A percentile compares a stretch with the other conserved stretches of the same genome.
These are phyloP conservation scores for Sitodiplosis mosellana DNA, from an alignment of 1,140 invertebrate genomes.

Conservation along the genomic window DNA sequence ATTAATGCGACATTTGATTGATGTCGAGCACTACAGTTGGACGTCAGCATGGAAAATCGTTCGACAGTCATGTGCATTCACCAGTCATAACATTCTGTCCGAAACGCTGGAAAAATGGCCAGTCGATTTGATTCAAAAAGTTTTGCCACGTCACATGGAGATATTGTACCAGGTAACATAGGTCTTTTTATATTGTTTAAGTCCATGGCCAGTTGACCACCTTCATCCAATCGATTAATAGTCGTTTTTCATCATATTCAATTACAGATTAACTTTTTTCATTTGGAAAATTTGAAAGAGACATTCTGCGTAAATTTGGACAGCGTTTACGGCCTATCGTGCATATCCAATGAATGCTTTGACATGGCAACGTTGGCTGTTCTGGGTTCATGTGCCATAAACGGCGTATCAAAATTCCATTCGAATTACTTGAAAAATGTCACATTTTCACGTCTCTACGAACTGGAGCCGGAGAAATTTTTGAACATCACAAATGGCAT, in stretches of 20 bases:
- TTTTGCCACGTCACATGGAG: conserved; percentile 88
- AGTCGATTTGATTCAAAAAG: conserved; percentile 63
- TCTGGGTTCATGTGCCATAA: conserved; percentile 92
- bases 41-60: conserved; percentile 90
- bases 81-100: conserved; percentile 96
- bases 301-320: conserved; percentile 68
- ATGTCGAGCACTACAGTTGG: conserved; percentile 82
- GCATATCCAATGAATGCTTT: conserved; percentile 84
- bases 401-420: conserved; percentile 94
- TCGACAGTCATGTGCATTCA: conserved; percentile 81
- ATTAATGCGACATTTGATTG: conserved; percentile 86
- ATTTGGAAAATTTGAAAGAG: conserved; percentile 56
- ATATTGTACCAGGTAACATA: too few relatives aligned
- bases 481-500: conserved; percentile 99
- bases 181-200: too few relatives aligned
- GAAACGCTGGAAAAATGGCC: conserved; percentile 98
- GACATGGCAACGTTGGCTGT: conserved; percentile 97
- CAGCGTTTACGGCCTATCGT: conserved; percentile 79
- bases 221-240: too few relatives aligned
- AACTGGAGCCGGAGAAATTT: conserved; percentile 90
- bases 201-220: too few relatives aligned
- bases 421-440: conserved; percentile 87
- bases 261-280: conserved; percentile 85
- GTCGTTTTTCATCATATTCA: conserved; percentile 51
- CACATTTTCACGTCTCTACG: conserved; percentile 83